Conservation (phyloP, 2,797 vertebrate species). For the Oreonectes daqikongensis region DNA sequence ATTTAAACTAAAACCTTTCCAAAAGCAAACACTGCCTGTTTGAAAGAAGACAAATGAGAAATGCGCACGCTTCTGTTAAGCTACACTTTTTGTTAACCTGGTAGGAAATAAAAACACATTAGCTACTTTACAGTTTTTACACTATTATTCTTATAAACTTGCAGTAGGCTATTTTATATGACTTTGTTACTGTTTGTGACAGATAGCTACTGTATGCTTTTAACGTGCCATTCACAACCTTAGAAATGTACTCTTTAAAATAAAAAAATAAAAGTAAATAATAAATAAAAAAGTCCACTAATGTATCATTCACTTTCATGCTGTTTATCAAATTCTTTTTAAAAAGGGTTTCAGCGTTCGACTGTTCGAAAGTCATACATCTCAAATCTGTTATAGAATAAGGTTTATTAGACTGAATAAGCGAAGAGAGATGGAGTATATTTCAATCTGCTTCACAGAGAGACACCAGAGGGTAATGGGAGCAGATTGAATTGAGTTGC, state of each 20-base stretch:
- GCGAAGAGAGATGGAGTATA: constrained; percentile 4
- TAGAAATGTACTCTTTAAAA: background rate
- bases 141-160: background rate
- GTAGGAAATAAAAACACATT: background rate
- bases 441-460: background rate
- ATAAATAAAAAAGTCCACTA: background rate
- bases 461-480: background rate
- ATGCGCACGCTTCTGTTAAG: background rate
- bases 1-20: background rate
- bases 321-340: background rate
- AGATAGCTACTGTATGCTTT: background rate
- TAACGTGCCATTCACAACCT: too few relatives aligned
- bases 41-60: background rate
- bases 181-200: background rate
- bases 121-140: background rate
- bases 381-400: background rate
- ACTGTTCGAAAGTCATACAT: background rate
- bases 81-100: background rate
- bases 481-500: constrained; percentile 56
- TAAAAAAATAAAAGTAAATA: background rate
- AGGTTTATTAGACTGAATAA: constrained; percentile 11
- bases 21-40: background rate
- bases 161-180: background rate
- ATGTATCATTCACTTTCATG: background rate
- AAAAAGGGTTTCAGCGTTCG: background rate